phyloP scores from a whole-genome alignment of 2,113 vertebrate species.

The Rhipidura dahli region DNA sequence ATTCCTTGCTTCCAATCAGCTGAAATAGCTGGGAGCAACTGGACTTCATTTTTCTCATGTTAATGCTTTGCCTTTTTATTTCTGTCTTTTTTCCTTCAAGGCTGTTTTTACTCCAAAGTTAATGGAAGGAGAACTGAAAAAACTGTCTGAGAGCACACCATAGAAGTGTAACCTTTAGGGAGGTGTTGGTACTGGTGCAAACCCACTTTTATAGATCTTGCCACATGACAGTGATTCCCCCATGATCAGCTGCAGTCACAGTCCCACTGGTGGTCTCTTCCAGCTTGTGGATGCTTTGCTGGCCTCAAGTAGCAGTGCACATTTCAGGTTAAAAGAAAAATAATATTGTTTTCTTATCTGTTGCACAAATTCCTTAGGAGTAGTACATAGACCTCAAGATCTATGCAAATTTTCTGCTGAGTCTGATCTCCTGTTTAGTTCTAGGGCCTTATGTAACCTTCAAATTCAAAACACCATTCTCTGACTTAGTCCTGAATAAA shows the following conservation, averaged over 20 bases:
- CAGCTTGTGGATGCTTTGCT: neutral
- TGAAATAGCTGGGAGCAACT: neutral
- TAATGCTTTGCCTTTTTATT: slow-evolving; percentile 11
- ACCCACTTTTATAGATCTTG: neutral
- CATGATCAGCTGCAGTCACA: neutral
- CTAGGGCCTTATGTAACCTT: neutral
- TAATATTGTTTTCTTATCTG: neutral
- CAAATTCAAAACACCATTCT: neutral
- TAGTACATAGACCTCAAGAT: neutral
- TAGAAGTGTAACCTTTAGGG: neutral
- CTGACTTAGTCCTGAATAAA: neutral
- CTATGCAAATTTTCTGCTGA: fast-evolving
- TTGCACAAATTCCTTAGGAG: neutral
- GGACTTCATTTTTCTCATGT: neutral
- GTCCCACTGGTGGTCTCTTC: neutral
- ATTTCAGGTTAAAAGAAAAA: neutral
- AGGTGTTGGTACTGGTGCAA: neutral
- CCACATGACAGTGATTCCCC: neutral
- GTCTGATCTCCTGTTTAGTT: neutral
- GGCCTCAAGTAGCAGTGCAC: neutral
- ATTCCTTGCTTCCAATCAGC: neutral
- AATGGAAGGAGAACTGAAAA: neutral
- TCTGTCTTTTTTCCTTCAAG: neutral
- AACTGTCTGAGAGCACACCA: neutral
- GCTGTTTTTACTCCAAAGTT: neutral